phyloP scores from a whole-genome alignment of 2,888 invertebrate genomes.

The Escarpia spicata region DNA sequence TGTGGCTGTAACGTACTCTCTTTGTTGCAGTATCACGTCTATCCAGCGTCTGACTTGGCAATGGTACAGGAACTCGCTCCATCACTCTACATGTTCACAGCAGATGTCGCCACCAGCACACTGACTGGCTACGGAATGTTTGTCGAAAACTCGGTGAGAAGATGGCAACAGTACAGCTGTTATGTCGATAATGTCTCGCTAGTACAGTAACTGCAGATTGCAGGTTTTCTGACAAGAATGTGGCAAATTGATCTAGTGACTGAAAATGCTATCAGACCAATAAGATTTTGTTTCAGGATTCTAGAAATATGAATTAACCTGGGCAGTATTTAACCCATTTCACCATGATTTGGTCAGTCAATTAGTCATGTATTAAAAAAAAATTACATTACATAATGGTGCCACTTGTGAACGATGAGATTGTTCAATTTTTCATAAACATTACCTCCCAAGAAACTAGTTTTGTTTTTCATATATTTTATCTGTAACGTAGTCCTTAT shows the following conservation, averaged over 20 bases:
- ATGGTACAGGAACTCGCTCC: conserved; percentile 60
- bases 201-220: not conserved
- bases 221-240: not conserved
- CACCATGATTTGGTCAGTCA: too few relatives aligned
- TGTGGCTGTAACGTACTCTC: not conserved
- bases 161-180: not conserved
- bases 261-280: too few relatives aligned
- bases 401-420: not conserved
- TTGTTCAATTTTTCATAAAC: too few relatives aligned
- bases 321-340: too few relatives aligned
- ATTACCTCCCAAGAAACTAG: too few relatives aligned
- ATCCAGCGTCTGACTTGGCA: conserved; percentile 55
- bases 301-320: too few relatives aligned
- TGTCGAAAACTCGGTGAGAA: not conserved
- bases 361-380: too few relatives aligned
- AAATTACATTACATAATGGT: not conserved
- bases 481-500: too few relatives aligned
- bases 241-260: too few relatives aligned
- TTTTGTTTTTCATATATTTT: too few relatives aligned
- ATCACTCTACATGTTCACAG: conserved; percentile 75
- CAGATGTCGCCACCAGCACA: conserved; percentile 71
- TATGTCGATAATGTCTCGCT: not conserved
- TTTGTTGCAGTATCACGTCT: conserved; percentile 59
- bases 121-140: conserved; percentile 74
- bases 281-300: too few relatives aligned